Conservation (phyloP, 2,797 vertebrate species). For the Champsocephalus esox region DNA sequence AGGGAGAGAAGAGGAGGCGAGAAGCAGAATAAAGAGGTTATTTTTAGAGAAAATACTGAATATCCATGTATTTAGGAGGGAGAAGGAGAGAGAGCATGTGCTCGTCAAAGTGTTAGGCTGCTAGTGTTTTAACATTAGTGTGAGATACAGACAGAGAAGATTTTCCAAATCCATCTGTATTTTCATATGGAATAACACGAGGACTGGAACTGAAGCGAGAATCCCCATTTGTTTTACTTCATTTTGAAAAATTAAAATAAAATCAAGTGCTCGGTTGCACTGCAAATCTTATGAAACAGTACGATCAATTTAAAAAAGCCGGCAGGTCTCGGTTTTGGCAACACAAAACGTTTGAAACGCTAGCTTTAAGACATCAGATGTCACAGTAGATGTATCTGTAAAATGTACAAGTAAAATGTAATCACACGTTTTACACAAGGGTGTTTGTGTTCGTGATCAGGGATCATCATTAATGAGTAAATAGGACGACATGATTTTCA, state of each 20-base stretch:
- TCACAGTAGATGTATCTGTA: neutral
- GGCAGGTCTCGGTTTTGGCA: slow-evolving; percentile 16
- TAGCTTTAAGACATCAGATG: slow-evolving; percentile 15
- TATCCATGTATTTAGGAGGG: slow-evolving; percentile 10
- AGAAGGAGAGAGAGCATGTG: slow-evolving; percentile 55
- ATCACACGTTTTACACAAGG: slow-evolving; percentile 25
- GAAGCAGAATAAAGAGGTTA: slow-evolving; percentile 31
- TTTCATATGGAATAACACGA: slow-evolving; percentile 3
- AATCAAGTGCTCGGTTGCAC: neutral
- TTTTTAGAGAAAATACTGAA: slow-evolving; percentile 33
- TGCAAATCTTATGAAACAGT: neutral
- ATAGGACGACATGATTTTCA: slow-evolving; percentile 8
- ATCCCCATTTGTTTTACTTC: neutral
- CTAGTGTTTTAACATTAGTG: slow-evolving; percentile 9
- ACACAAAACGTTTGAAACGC: slow-evolving; percentile 2
- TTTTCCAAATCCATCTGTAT: slow-evolving; percentile 1
- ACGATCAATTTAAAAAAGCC: slow-evolving; percentile 1
- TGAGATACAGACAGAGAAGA: neutral
- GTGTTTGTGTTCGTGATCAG: slow-evolving; percentile 21
- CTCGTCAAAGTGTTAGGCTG: slow-evolving; percentile 3
- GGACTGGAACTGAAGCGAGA: neutral
- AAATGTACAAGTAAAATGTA: slow-evolving; percentile 12
- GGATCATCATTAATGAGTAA: slow-evolving; percentile 19
- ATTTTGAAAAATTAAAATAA: neutral
- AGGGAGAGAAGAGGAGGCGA: slow-evolving; percentile 21